phyloP scores from a whole-genome alignment of 1,140 invertebrate genomes.

The Drosophila watanabei region DNA sequence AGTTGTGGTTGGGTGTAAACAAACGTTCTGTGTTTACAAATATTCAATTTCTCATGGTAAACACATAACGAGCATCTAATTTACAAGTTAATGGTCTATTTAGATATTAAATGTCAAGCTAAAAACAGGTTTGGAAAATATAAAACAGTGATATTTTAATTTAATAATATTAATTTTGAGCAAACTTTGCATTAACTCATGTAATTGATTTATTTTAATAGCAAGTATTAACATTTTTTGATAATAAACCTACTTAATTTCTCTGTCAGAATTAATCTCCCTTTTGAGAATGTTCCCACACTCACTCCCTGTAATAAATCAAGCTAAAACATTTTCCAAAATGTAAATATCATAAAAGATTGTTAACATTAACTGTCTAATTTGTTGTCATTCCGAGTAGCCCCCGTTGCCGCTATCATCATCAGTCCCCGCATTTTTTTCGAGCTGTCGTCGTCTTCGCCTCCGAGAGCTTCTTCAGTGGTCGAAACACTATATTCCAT shows the following conservation, averaged over 20 bases:
- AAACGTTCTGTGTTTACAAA: neutral
- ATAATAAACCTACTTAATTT: neutral
- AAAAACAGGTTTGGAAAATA: neutral
- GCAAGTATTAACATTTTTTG: fast-evolving
- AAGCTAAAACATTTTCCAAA: slow-evolving; percentile 69
- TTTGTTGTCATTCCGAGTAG: slow-evolving; percentile 76
- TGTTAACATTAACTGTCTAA: slow-evolving; percentile 83
- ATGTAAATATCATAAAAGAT: slow-evolving; percentile 83
- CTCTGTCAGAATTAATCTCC: slow-evolving; percentile 17
- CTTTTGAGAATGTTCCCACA: slow-evolving; percentile 16
- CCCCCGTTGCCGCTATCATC: slow-evolving; percentile 41
- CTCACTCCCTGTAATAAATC: slow-evolving; percentile 47
- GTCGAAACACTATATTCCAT: slow-evolving; percentile 32
- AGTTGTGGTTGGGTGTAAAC: neutral
- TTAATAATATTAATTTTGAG: neutral
- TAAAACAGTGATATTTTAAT: neutral
- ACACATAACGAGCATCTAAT: neutral
- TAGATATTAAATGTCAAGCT: neutral
- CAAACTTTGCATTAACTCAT: neutral
- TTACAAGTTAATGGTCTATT: neutral
- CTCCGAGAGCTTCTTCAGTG: slow-evolving; percentile 70
- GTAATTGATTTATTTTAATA: neutral
- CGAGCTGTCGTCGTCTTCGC: slow-evolving; percentile 46
- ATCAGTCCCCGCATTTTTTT: slow-evolving; percentile 40
- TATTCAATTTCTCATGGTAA: slow-evolving; percentile 5